phyloP scores from a whole-genome alignment of 2,888 invertebrate genomes.

The Drosophila merina region DNA sequence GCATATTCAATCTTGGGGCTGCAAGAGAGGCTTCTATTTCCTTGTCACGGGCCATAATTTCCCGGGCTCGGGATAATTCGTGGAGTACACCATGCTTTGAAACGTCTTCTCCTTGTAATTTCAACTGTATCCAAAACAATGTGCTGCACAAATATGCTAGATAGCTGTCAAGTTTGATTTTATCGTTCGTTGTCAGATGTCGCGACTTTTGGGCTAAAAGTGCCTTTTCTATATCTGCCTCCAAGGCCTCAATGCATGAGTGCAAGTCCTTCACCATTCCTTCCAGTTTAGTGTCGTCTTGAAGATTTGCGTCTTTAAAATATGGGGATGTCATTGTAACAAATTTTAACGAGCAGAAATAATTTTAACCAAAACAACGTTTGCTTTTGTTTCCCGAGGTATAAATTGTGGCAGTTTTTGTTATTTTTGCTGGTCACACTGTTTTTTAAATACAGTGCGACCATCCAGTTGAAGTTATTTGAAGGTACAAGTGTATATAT shows the following conservation, averaged over 20 bases:
- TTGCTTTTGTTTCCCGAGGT: not conserved
- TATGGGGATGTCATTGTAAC: not conserved
- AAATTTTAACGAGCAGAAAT: not conserved
- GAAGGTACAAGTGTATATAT: not conserved
- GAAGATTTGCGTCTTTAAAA: slow-evolving; percentile 8
- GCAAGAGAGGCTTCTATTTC: slow-evolving; percentile 33
- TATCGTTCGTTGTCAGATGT: slow-evolving; percentile 34
- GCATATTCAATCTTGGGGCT: slow-evolving; percentile 53
- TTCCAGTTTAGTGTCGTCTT: slow-evolving; percentile 32
- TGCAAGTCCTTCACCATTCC: slow-evolving; percentile 32
- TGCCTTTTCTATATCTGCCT: slow-evolving; percentile 49
- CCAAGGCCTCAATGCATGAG: slow-evolving; percentile 42
- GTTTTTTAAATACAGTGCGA: not conserved
- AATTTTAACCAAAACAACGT: not conserved
- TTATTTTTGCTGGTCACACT: not conserved
- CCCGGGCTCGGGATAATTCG: slow-evolving; percentile 53
- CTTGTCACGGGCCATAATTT: slow-evolving; percentile 56
- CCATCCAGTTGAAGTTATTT: not conserved
- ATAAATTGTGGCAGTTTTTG: not conserved
- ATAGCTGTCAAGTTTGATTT: slow-evolving; percentile 60
- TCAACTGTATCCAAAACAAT: slow-evolving; percentile 60
- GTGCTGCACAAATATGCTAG: slow-evolving; percentile 56
- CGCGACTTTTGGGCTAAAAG: not conserved
- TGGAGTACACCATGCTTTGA: slow-evolving; percentile 56
- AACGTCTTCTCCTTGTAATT: slow-evolving; percentile 52